Percentiles rank a stretch among this genome's conserved stretches.
These are phyloP conservation scores for Heterodera filipjevi DNA, from an alignment of 2,888 invertebrate genomes.

Conservation along the genomic window DNA sequence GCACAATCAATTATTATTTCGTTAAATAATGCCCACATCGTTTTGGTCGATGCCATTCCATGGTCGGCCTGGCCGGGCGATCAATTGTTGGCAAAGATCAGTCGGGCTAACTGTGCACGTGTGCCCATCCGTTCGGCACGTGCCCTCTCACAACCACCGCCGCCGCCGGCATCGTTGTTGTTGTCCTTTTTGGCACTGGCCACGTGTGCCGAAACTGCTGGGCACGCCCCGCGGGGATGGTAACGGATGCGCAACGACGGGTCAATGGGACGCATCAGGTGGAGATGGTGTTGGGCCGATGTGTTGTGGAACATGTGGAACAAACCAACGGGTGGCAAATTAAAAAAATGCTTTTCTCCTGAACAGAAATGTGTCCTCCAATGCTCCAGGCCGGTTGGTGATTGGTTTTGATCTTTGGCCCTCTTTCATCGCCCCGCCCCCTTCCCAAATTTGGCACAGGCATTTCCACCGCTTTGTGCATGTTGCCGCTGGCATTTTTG, in stretches of 20 bases:
- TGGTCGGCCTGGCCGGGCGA: not conserved
- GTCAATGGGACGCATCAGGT: slow-evolving; percentile 59
- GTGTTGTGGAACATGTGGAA: not conserved
- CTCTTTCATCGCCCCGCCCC: too few species aligned
- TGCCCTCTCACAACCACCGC: slow-evolving; percentile 23
- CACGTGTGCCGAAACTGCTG: too few species aligned
- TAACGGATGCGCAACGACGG: slow-evolving; percentile 58
- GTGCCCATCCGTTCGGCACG: slow-evolving; percentile 18
- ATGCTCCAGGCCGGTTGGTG: too few species aligned
- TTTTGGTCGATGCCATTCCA: slow-evolving; percentile 6
- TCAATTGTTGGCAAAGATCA: slow-evolving; percentile 12
- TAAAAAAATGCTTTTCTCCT: too few species aligned
- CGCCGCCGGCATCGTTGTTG: not conserved
- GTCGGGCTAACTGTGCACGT: slow-evolving; percentile 19
- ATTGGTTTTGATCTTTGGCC: too few species aligned
- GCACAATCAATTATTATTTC: too few species aligned
- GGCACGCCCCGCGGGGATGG: slow-evolving; percentile 53
- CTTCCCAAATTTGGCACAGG: not conserved
- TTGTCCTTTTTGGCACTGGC: too few species aligned
- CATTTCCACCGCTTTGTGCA: slow-evolving; percentile 52
- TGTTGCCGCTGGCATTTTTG: slow-evolving; percentile 63
- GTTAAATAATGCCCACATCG: not conserved
- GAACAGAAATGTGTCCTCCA: too few species aligned
- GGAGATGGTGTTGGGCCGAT: slow-evolving; percentile 47
- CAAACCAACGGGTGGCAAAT: not conserved